phyloP scores from a whole-genome alignment of 1,140 invertebrate species.

The Polypedilum vanderplanki region DNA sequence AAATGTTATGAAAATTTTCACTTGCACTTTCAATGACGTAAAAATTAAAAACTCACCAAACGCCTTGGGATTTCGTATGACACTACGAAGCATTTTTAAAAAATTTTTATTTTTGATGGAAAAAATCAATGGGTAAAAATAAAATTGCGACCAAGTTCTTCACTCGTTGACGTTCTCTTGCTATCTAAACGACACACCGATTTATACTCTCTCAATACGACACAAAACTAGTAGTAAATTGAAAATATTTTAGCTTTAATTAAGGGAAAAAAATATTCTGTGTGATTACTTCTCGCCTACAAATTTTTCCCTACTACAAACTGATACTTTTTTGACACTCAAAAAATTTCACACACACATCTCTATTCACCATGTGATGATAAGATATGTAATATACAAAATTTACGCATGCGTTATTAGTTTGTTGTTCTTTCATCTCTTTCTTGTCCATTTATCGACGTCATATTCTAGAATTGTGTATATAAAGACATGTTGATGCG shows the following conservation, averaged over 20 bases:
- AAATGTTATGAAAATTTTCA: not conserved
- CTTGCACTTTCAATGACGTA: not conserved
- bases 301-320: not conserved
- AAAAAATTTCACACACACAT: not conserved
- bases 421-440: not conserved
- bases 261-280: not conserved
- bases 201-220: not conserved
- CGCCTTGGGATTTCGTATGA: not conserved
- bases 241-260: not conserved
- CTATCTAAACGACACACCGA: not conserved
- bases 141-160: not conserved
- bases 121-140: not conserved
- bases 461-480: too few relatives aligned
- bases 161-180: not conserved
- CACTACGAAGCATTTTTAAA: not conserved
- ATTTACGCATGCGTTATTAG: not conserved
- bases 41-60: not conserved
- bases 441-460: not conserved
- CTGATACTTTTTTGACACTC: not conserved
- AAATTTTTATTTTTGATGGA: not conserved
- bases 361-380: not conserved
- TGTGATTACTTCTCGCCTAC: not conserved
- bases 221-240: not conserved
- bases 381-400: not conserved
- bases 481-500: too few relatives aligned